Evolutionary conservation across 1,140 invertebrate genomes (phyloP).

Genomic region (Penaeus indicus): DNA sequence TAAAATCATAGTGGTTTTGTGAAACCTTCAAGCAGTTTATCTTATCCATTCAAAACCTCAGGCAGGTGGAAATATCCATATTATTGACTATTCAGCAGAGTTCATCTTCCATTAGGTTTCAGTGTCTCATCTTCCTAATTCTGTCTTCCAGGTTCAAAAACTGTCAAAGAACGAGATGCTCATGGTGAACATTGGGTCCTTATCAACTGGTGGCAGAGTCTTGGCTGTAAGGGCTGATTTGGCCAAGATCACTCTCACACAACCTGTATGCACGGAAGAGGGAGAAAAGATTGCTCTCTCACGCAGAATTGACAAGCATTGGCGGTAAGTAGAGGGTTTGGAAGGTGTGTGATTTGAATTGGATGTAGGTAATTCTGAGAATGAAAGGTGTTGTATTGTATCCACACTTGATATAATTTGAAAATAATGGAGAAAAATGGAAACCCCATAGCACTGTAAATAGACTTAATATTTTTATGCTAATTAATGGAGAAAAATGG

Average conservation of each 20-base stretch:
- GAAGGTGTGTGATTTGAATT: not conserved
- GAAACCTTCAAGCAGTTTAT: no score
- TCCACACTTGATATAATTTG: no score
- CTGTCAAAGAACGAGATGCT: slow-evolving; percentile 90
- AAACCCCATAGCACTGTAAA: no score
- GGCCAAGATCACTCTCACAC: slow-evolving; percentile 96
- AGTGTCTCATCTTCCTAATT: not conserved
- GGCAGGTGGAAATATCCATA: no score
- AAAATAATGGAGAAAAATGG: no score
- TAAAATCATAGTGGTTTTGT: slow-evolving; percentile 20
- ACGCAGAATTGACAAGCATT: slow-evolving; percentile 98
- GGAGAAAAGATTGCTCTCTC: slow-evolving; percentile 99
- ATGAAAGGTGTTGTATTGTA: not conserved
- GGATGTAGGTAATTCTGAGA: not conserved
- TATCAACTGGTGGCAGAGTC: slow-evolving; percentile 97
- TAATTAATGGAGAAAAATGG: no score
- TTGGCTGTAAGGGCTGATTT: slow-evolving; percentile 97
- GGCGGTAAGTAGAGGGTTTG: slow-evolving; percentile 80
- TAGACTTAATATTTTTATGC: not conserved
- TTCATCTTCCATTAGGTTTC: not conserved
- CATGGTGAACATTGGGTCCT: slow-evolving; percentile 98
- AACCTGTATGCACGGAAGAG: slow-evolving; percentile 98
- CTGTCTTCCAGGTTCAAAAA: slow-evolving; percentile 81
- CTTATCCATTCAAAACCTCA: no score
- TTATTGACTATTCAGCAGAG: no score